Conservation (phyloP, 1,140 invertebrate species). For the Zeugodacus cucurbitae region DNA sequence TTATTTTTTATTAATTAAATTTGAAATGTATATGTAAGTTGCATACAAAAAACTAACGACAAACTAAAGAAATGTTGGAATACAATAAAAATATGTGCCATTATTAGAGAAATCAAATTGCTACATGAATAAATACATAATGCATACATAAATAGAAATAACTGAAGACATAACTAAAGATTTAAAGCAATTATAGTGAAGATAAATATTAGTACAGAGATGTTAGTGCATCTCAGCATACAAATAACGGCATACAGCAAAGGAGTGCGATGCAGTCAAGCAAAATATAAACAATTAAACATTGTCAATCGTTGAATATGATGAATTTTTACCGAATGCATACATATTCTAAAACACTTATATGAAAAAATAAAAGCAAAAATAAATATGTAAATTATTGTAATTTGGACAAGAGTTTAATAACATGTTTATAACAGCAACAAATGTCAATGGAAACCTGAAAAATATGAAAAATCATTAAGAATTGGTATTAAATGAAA, state of each 20-base stretch:
- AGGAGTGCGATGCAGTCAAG: background rate
- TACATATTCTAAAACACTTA: background rate
- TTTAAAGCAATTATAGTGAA: background rate
- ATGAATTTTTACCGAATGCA: background rate
- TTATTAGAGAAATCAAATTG: constrained; percentile 51
- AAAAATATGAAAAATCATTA: constrained; percentile 11
- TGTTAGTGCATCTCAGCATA: background rate
- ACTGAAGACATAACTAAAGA: background rate
- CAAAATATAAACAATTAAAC: constrained; percentile 22
- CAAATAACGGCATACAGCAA: background rate
- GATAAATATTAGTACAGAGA: background rate
- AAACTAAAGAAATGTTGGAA: constrained; percentile 45
- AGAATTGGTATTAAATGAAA: background rate
- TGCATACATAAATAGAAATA: background rate
- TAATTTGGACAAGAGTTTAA: background rate
- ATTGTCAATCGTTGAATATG: constrained; percentile 19
- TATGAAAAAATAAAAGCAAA: background rate
- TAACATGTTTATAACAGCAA: background rate
- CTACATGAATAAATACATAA: background rate
- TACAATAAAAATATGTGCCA: constrained; percentile 65
- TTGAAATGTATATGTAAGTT: background rate
- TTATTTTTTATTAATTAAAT: too few relatives aligned
- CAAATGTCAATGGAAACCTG: constrained; percentile 44
- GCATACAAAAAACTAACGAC: background rate
- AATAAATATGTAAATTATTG: background rate